Conservation (phyloP, 2,113 vertebrate species). For the Hoplias malabaricus region DNA sequence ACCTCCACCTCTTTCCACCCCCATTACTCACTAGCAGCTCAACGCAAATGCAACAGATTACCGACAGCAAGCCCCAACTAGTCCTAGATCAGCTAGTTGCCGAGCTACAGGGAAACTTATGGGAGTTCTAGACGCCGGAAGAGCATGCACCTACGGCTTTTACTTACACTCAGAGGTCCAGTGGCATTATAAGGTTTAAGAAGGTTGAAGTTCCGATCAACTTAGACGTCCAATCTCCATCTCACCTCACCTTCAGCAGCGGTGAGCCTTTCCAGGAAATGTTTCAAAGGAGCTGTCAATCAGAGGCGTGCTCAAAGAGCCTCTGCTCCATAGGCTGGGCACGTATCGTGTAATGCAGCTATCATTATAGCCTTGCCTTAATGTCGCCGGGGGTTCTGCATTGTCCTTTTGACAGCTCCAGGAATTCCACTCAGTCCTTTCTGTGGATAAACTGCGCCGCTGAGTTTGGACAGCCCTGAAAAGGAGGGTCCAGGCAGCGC, state of each 20-base stretch:
- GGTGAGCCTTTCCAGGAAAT: not conserved
- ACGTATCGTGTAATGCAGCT: not conserved
- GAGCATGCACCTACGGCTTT: no score
- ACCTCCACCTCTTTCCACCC: no score
- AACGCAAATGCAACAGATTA: no score
- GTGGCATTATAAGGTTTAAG: not conserved
- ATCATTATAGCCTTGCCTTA: not conserved
- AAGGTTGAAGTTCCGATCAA: not conserved
- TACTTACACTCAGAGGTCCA: no score
- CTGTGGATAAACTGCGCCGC: not conserved
- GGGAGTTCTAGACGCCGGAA: no score
- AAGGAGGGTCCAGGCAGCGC: not conserved
- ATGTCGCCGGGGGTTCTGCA: not conserved
- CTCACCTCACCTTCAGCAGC: not conserved
- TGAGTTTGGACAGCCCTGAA: not conserved
- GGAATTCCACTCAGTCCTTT: not conserved
- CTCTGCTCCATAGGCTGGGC: not conserved
- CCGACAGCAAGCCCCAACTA: no score
- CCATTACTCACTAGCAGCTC: no score
- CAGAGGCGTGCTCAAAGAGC: not conserved
- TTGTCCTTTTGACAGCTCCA: not conserved
- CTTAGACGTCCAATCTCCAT: not conserved
- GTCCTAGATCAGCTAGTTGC: no score
- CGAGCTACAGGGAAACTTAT: no score
- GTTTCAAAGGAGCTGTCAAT: not conserved